Evolutionary conservation across 2,113 vertebrate species (phyloP).

Genomic region (Malurus cyaneus): DNA sequence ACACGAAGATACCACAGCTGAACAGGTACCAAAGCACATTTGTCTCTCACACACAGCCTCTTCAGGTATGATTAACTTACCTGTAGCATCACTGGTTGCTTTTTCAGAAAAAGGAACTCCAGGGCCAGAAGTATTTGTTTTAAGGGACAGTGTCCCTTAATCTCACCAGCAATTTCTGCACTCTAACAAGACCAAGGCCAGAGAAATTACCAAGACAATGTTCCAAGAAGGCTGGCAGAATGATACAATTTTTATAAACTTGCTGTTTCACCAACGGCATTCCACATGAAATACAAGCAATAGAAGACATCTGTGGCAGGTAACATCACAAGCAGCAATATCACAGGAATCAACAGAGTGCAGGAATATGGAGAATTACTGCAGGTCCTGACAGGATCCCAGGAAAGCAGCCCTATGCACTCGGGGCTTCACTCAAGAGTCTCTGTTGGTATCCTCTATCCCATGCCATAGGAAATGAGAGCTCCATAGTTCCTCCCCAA

Average conservation of each 20-base stretch:
- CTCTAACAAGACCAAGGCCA: neutral
- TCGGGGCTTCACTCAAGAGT: neutral
- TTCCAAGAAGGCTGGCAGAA: neutral
- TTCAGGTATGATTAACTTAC: too few species aligned
- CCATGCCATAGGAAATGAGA: accelerated
- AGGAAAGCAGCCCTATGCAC: neutral
- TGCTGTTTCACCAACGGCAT: too few species aligned
- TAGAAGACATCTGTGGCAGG: neutral
- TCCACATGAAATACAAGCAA: neutral
- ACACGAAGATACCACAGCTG: too few species aligned
- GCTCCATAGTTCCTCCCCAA: neutral
- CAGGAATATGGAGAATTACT: neutral
- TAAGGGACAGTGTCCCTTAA: neutral
- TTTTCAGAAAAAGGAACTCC: too few species aligned
- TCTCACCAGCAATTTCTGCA: neutral
- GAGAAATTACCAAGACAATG: accelerated
- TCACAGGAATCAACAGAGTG: accelerated
- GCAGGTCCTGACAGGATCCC: neutral
- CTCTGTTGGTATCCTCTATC: neutral
- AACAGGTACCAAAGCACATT: too few species aligned
- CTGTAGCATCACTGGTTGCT: too few species aligned
- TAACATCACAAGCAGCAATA: neutral
- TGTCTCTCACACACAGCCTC: too few species aligned
- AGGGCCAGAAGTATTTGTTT: neutral
- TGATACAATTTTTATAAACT: neutral